Conservation (phyloP, 1,140 invertebrate species). For the Campodea augens region DNA sequence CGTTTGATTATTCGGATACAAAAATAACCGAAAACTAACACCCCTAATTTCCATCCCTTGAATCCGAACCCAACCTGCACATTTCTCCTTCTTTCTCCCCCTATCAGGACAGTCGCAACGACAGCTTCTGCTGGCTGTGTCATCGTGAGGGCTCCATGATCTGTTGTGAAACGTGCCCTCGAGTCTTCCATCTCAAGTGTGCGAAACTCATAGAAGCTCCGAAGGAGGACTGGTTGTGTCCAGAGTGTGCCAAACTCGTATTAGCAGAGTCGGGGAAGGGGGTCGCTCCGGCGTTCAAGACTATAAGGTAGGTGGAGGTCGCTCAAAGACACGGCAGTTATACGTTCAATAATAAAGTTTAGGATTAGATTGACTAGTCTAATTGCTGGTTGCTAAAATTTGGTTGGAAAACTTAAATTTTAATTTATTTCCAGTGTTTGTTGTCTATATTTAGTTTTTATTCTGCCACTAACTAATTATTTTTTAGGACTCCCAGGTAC, state of each 20-base stretch:
- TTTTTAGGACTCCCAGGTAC: too few species aligned
- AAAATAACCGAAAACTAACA: too few species aligned
- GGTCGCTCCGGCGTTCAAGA: too few species aligned
- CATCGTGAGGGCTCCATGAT: conserved; percentile 43
- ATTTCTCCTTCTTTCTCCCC: too few species aligned
- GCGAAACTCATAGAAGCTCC: conserved; percentile 32
- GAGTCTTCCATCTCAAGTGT: conserved; percentile 65
- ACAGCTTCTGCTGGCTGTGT: conserved; percentile 79
- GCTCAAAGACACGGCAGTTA: too few species aligned
- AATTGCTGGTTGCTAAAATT: not conserved
- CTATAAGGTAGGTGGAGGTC: too few species aligned
- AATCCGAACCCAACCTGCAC: too few species aligned
- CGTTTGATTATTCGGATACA: too few species aligned
- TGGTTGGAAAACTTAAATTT: not conserved
- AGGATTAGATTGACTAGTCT: not conserved
- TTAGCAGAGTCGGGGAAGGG: not conserved
- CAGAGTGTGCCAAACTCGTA: not conserved
- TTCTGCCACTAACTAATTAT: too few species aligned
- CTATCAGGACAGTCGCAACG: conserved; percentile 28
- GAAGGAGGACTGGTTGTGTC: conserved; percentile 53
- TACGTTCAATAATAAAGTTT: not conserved
- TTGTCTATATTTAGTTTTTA: not conserved
- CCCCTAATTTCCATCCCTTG: too few species aligned
- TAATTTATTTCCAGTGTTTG: not conserved
- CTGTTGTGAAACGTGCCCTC: conserved; percentile 61